Percentiles rank a stretch among this genome's conserved stretches.
These are phyloP conservation scores for Papilio aristodemus DNA, from an alignment of 1,140 invertebrate species.

Conservation along the genomic window DNA sequence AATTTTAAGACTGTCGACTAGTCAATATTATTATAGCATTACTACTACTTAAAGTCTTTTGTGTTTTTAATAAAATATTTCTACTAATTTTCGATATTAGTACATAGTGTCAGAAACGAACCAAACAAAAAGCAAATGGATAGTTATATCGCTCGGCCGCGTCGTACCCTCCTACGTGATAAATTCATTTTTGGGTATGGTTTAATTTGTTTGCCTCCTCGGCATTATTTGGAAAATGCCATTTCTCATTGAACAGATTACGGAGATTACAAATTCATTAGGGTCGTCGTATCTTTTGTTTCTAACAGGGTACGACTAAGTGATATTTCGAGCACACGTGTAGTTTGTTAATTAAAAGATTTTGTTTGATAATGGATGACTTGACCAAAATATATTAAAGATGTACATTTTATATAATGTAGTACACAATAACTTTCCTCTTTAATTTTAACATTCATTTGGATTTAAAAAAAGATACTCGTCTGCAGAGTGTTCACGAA, in stretches of 20 bases:
- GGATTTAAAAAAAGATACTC: too few relatives aligned
- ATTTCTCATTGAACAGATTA: constrained; percentile 79
- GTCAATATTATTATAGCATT: too few relatives aligned
- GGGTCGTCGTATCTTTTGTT: constrained; percentile 72
- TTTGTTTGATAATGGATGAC: neutral
- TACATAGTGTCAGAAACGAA: neutral
- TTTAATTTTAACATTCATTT: too few relatives aligned
- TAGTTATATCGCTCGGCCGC: constrained; percentile 53
- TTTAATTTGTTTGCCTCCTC: constrained; percentile 76
- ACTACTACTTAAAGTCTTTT: too few relatives aligned
- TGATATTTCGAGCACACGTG: constrained; percentile 67
- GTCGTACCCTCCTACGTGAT: constrained; percentile 56
- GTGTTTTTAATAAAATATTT: too few relatives aligned
- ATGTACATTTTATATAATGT: neutral
- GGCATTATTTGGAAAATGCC: constrained; percentile 71
- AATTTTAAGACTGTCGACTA: too few relatives aligned
- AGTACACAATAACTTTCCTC: too few relatives aligned
- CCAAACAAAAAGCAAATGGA: constrained; percentile 54
- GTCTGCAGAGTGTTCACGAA: too few relatives aligned
- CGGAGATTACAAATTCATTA: constrained; percentile 78
- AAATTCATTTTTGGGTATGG: constrained; percentile 78
- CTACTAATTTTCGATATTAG: too few relatives aligned
- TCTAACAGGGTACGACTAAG: constrained; percentile 55
- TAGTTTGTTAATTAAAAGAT: constrained; percentile 47
- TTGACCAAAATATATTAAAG: neutral